Conservation (phyloP, 2,113 vertebrate genomes). For the Urocynchramus pylzowi region DNA sequence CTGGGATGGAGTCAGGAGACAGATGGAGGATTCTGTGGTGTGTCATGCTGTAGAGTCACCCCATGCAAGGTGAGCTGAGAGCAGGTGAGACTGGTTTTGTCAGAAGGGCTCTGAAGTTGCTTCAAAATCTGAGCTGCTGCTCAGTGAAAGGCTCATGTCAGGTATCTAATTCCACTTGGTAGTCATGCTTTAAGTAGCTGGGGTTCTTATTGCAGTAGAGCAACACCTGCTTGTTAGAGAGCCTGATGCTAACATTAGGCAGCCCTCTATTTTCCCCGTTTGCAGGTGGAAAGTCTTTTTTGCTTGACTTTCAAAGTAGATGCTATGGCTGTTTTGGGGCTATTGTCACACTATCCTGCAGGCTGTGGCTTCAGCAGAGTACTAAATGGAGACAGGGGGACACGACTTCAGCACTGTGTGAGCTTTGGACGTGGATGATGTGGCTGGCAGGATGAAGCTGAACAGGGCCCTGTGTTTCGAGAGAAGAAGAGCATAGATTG, state of each 20-base stretch:
- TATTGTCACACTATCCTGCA: neutral
- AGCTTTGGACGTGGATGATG: accelerated
- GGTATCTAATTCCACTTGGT: neutral
- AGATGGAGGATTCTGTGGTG: neutral
- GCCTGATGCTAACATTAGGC: neutral
- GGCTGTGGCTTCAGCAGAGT: neutral
- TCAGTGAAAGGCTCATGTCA: neutral
- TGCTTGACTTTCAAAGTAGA: neutral
- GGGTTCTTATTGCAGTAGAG: neutral
- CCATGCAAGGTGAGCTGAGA: neutral
- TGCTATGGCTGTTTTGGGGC: neutral
- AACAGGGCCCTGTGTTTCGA: neutral
- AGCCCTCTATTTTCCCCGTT: neutral
- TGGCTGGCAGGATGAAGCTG: neutral
- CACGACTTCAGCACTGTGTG: neutral
- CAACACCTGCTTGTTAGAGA: neutral
- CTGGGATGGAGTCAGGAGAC: neutral
- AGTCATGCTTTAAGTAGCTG: neutral
- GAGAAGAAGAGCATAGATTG: neutral
- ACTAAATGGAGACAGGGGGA: neutral
- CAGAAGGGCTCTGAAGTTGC: neutral
- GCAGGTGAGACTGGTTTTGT: slow-evolving; percentile 11
- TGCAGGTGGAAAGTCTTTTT: neutral
- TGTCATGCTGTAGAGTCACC: neutral
- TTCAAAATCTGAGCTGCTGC: neutral